A percentile compares a stretch with the other conserved stretches of the same genome.
Conservation (phyloP, 1,140 invertebrate genomes). For the Drosophila tropicalis region DNA sequence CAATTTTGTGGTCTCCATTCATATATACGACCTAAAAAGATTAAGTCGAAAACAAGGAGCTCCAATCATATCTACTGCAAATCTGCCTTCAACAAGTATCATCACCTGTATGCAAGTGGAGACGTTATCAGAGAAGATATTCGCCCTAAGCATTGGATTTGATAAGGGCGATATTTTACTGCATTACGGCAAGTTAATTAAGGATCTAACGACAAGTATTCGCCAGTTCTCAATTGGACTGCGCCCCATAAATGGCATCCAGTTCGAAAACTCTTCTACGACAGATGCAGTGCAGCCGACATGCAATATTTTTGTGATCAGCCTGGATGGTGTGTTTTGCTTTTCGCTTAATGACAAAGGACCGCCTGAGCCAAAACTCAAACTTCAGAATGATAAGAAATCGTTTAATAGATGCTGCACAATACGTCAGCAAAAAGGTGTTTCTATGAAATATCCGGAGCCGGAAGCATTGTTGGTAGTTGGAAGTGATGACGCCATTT, state of each 20-base stretch:
- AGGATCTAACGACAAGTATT: conserved; percentile 35
- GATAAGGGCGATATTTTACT: conserved; percentile 56
- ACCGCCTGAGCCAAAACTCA: conserved; percentile 18
- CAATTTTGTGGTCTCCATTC: conserved; percentile 25
- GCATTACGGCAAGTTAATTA: conserved; percentile 49
- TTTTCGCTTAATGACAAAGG: conserved; percentile 54
- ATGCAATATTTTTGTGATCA: conserved; percentile 46
- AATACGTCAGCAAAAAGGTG: conserved; percentile 29
- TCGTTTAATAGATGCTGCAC: conserved; percentile 48
- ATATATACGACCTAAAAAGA: conserved; percentile 52
- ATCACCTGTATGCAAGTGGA: conserved; percentile 30
- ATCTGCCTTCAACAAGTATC: conserved; percentile 27
- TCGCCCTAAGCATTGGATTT: conserved; percentile 51
- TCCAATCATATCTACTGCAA: conserved; percentile 30
- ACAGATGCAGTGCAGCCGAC: conserved; percentile 1
- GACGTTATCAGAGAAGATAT: conserved; percentile 34
- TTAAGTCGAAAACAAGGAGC: conserved; percentile 41
- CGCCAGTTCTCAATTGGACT: conserved; percentile 33
- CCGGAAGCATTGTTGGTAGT: conserved; percentile 46
- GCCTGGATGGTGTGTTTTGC: conserved; percentile 43
- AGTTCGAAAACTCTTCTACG: conserved; percentile 34
- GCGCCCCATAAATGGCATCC: conserved; percentile 50
- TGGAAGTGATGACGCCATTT: conserved; percentile 62
- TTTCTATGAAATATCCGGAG: conserved; percentile 15
- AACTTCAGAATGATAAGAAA: conserved; percentile 33